Percentiles rank a stretch among this genome's conserved stretches.
These are phyloP conservation scores for Sebastes nivosus DNA, from an alignment of 2,797 vertebrate species.

Conservation along the genomic window DNA sequence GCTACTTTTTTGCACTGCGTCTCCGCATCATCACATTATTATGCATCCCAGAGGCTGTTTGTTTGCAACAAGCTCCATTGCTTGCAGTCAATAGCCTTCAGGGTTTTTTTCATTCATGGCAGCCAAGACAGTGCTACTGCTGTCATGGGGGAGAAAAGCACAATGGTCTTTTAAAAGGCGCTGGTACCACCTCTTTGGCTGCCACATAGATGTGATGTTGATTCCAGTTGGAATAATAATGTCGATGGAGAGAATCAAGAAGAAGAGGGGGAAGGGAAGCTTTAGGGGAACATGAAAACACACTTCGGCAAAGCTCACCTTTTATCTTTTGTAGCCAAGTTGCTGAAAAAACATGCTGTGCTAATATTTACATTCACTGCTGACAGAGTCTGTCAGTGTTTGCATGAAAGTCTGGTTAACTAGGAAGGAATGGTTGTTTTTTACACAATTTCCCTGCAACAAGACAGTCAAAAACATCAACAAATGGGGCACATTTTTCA, in stretches of 20 bases:
- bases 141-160: constrained; percentile 65
- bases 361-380: constrained; percentile 19
- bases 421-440: not conserved
- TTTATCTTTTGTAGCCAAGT: not conserved
- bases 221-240: constrained; percentile 64
- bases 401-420: not conserved
- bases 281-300: constrained; percentile 3
- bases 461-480: not conserved
- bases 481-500: not conserved
- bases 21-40: constrained; percentile 58
- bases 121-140: constrained; percentile 68
- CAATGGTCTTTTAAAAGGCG: constrained; percentile 68
- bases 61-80: constrained; percentile 59
- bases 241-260: constrained; percentile 26
- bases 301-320: not conserved
- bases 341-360: not conserved
- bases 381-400: not conserved
- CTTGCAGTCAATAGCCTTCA: constrained; percentile 65
- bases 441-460: not conserved
- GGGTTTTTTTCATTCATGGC: constrained; percentile 54
- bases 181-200: constrained; percentile 77
- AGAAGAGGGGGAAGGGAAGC: not conserved
- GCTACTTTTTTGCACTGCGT: constrained; percentile 5
- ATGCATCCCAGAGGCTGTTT: constrained; percentile 64
- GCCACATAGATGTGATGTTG: constrained; percentile 61